Evolutionary conservation across 92 coral and sea anemone genomes (phyloP).

Genomic region (Zoanthus sansibaricus): DNA sequence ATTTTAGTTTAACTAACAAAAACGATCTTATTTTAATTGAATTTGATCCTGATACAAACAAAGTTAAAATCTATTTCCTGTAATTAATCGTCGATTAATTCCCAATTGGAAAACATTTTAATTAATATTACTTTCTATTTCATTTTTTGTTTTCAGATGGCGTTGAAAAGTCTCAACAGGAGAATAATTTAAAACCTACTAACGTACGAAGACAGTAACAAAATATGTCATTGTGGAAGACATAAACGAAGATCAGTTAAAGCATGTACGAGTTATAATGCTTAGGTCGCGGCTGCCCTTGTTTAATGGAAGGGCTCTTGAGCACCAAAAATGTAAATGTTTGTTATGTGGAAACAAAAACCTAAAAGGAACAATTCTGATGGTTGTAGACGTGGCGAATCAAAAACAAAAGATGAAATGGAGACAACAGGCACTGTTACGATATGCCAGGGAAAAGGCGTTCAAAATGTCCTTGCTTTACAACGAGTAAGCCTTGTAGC

Average conservation of each 20-base stretch:
- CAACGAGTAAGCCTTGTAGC: not conserved
- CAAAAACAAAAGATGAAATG: not conserved
- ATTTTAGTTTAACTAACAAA: too few relatives aligned
- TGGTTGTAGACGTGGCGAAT: not conserved
- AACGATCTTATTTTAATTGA: not conserved
- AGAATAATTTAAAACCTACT: not conserved
- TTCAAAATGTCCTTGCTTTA: not conserved
- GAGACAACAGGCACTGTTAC: constrained; percentile 10
- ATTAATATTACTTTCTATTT: not conserved
- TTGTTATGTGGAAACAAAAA: not conserved
- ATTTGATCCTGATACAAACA: not conserved
- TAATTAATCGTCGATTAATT: not conserved
- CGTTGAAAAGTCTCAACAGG: not conserved
- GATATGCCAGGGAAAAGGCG: not conserved
- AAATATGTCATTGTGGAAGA: not conserved
- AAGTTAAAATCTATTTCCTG: not conserved
- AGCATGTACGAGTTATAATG: not conserved
- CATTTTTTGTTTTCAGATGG: not conserved
- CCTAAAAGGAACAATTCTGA: not conserved
- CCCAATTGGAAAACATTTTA: not conserved
- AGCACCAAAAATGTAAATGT: constrained; percentile 1
- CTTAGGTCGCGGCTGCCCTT: not conserved
- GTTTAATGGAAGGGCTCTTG: not conserved
- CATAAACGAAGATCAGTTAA: not conserved
- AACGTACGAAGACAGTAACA: not conserved